A percentile compares a stretch with the other conserved stretches of the same genome.
Evolutionary conservation across 2,113 vertebrate species (phyloP).

Genomic region (Hydropotes inermis): DNA sequence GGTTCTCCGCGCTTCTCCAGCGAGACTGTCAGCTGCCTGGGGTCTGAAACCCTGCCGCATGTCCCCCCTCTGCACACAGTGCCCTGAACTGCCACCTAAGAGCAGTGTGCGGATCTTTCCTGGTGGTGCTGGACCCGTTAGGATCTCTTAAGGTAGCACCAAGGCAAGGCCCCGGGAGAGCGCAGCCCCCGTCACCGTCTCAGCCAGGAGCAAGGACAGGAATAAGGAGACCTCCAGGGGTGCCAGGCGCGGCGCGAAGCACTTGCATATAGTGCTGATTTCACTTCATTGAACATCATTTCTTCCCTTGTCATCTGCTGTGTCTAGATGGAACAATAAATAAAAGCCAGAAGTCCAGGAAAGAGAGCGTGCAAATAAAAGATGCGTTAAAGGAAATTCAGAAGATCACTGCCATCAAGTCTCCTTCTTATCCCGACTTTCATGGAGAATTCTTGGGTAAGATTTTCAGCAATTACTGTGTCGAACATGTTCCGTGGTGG

Average conservation of each 20-base stretch:
- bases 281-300: neutral
- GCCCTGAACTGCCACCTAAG: neutral
- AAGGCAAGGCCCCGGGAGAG: neutral
- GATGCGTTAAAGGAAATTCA: neutral
- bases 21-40: neutral
- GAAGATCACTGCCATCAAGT: neutral
- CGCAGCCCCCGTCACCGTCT: neutral
- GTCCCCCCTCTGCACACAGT: neutral
- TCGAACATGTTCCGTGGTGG: neutral
- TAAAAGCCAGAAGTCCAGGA: neutral
- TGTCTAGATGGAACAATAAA: neutral
- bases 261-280: neutral
- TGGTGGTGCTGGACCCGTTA: neutral
- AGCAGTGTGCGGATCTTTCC: neutral
- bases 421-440: neutral
- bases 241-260: neutral
- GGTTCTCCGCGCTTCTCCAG: neutral
- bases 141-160: neutral
- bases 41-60: neutral
- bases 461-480: neutral
- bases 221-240: neutral
- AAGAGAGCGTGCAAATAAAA: neutral
- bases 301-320: neutral
- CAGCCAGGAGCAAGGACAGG: accelerated
- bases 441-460: neutral